Base-by-base conservation (phyloP, 2,797 vertebrate species). In the Anomalospiza imberbis region DNA sequence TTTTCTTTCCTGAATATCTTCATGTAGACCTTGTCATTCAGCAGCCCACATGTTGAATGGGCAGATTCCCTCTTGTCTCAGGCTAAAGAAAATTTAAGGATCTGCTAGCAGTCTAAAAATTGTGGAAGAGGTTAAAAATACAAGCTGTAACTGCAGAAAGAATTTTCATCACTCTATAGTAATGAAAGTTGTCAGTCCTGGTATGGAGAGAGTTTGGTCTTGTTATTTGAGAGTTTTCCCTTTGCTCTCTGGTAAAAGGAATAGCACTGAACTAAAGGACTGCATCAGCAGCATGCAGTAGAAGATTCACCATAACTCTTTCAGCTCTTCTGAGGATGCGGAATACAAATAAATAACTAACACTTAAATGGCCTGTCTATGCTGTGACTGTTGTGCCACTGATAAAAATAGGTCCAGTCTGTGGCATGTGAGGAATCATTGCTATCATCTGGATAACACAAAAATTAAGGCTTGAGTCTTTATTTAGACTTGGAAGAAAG, bases 341-440 rank as follows among this genome's bases (percentile, higher is more conserved):
- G 51, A 47, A 60, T 68, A 84, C 31, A 83, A 75, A 40, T 26
- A 74, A 76, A 18, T 38, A 83, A 76, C 47, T 75, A 93, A 83
- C 85, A 66, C n/a, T 60, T 85, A 32, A 81, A 44, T 54, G 50
- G 44, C 34, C 36, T 54, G 25, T 65, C 65, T 68, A 11, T 91
- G 77, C 77, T 80, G 68, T 83, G 81, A 32, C 63, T 58, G 50
- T 85, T 92, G 77, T 16, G 57, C 48, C 72, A 45, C 68, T 61
- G 83, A 70, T 67, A 96, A 96, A 96, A 94, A 95, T 91, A 90
- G 71, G 61, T 85, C 58, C 93, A 81, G 74, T 63, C 54, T 88
- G 53, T 67, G 85, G 82, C 92, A 92, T 85, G 62, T 79, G 55
- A 88, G 62, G 76, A 92, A 95, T 95, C 15, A 0, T 82, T 80